Base-by-base conservation (phyloP, 2,888 invertebrate genomes). In the Eurytoma californica region DNA sequence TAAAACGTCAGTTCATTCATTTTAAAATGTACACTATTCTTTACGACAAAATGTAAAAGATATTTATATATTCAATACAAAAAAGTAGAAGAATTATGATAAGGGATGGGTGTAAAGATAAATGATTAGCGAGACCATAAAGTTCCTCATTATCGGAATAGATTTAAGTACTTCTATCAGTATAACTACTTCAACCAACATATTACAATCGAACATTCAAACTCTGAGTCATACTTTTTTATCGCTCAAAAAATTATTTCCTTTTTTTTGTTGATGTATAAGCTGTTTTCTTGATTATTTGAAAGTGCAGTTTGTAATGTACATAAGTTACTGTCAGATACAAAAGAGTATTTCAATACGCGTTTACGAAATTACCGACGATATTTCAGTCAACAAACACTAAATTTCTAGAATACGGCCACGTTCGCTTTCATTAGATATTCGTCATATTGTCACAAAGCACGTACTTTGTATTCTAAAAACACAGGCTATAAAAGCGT, bases 111-210 rank as follows among this genome's bases (percentile, higher is more conserved):
- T 9, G 9, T 39, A 9, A 7, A 39, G 24, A 24, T 24, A 24
- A 24, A 9, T 7, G 77, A 78, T 78, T 78, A 72, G 68, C 58
- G 67, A 78, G 72, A 57, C 61, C 61, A 47, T 18, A 55, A 72
- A 66, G 30, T 72, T 47, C 39, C 47, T 18, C 24, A 49, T 70
- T 58, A 57, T 30, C 3, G 30, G 39, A 39, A 39, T 9, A 9
- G 39, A 39, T 24, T 24, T 24, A 24, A 24, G 24, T 24, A 2
- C 24, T 24, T 24, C 24, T 24, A 24, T 24, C 24, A 24, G 24
- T 2, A 2, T 24, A 24, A 24, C 24, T 24, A 2, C 24, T 24
- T 24, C 24, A 24, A 24, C 1, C 24, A 24, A 24, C 24, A 24
- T 24, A 2, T 24, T 39, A 39, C 39, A 39, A 39, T 39, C 39